Conservation (phyloP, 2,797 vertebrate species). For the Galaxias olidus region DNA sequence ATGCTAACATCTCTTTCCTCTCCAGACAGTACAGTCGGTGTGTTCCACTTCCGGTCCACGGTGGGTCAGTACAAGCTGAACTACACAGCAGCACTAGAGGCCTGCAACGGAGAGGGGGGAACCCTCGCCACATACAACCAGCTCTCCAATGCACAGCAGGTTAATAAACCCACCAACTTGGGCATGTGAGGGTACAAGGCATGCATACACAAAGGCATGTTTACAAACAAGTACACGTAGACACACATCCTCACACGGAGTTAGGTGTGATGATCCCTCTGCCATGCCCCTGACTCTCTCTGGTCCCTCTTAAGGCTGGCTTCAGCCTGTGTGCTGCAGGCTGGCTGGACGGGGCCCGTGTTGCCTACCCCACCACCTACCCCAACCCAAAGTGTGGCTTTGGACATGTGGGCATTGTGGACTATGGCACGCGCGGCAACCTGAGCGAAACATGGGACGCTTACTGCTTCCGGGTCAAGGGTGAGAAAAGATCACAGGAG, state of each 20-base stretch:
- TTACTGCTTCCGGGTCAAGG: conserved; percentile 92
- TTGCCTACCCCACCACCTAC: conserved; percentile 87
- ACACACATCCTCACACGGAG: too few relatives aligned
- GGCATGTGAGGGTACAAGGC: too few relatives aligned
- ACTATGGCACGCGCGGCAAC: conserved; percentile 83
- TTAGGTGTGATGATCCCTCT: background rate
- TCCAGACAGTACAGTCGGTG: conserved; percentile 82
- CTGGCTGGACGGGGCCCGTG: conserved; percentile 81
- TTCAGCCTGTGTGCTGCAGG: conserved; percentile 86
- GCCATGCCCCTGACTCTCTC: background rate
- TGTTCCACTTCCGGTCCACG: conserved; percentile 84
- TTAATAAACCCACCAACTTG: conserved; percentile 45
- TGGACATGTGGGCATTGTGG: conserved; percentile 87
- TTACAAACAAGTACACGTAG: too few relatives aligned
- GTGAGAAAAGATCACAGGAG: conserved; percentile 85
- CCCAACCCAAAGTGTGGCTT: conserved; percentile 85
- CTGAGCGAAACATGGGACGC: conserved; percentile 88
- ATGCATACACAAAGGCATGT: too few relatives aligned
- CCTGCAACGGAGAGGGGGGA: conserved; percentile 76
- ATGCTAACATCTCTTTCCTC: background rate
- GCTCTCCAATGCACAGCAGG: conserved; percentile 91
- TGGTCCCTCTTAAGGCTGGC: conserved; percentile 72
- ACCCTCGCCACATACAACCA: conserved; percentile 83
- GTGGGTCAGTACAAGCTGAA: conserved; percentile 85
- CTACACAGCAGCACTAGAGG: conserved; percentile 74